Base-by-base conservation (phyloP, 2,113 vertebrate genomes). In the Gymnorhina tibicen region DNA sequence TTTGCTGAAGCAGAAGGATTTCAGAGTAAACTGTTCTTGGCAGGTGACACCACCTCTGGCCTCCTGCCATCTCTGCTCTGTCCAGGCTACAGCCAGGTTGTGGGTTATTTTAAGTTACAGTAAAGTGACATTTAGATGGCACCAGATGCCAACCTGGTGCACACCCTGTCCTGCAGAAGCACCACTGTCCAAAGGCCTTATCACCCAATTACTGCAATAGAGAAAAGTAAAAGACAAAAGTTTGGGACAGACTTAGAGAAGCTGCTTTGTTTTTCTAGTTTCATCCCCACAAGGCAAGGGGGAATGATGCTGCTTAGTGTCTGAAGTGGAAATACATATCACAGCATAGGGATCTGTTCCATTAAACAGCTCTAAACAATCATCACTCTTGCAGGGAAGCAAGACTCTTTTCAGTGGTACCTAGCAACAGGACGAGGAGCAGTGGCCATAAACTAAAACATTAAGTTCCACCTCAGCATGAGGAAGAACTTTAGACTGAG, bases 251-350 rank as follows among this genome's bases (percentile, higher is more conserved):
- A 46, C 47, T 85, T 78, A 20, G 68, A 80, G 79, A 70, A 33
- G 50, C 27, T 19, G 44, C n/a, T 85, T 80, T n/a, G 20, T 26
- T 58, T 83, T 60, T 28, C 53, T 28, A 3, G 18, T 60, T 26
- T 9, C 55, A 39, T 12, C 12, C 19, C 35, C 21, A 2, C 8
- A 22, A 39, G 60, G 53, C 37, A 50, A 35, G 11, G 13, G 11
- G 4, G 20, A 37, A 49, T 28, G 35, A 39, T 17, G 44, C 55
- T 70, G 72, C 75, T 30, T 4, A 27, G 32, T 4, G 9, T 16
- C 67, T 22, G 16, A 11, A 28, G 28, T 35, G 3, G 10, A 33
- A 59, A 19, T 1, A 1, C 5, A 1, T 1, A 4, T 0, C 3
- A 41, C 24, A 32, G 1, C 0, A 3, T 1, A 1, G 33, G 24